Evolutionary conservation across 2,113 vertebrate species (phyloP), one percentile per base, ranked within the genome.

Genomic region (Malurus elegans): DNA sequence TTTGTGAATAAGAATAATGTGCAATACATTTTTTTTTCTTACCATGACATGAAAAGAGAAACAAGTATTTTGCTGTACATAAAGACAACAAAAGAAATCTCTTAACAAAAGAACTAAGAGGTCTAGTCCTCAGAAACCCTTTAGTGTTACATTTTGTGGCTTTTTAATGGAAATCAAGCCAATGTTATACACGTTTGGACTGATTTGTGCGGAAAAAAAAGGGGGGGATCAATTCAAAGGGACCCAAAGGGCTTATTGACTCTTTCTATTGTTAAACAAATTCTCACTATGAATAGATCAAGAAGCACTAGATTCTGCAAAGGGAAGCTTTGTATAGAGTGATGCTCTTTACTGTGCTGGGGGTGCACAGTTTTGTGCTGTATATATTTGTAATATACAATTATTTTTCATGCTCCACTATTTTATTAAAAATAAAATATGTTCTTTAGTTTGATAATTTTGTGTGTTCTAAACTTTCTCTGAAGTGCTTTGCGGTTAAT

Each of bases 391-490:
- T 98, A 98, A 98, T 81, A 97, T 97, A 98, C 69, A 89, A 93
- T 96, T 98, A 97, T 98, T 98, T 98, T 98, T 97, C 97, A 97
- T 97, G 98, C 92, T 91, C 97, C 95, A 96, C 97, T 98, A 98
- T 99, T 99, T 99, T 99, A 99, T 99, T 98, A 98, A 98, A 98
- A 98, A 98, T 97, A 99, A 98, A 98, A 98, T 86, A 95, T 95
- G 97, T 98, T 95, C 94, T 98, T 97, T 98, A 98, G 98, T 99
- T 99, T 98, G 98, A 97, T 90, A 96, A 96, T 75, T 66, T 91
- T 80, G 70, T 84, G 96, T 85, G 72, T 26, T 90, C 42, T 70
- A 76, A 84, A 79, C 62, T 69, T 88, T 75, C 80, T 95, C 69
- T 29, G 38, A 42, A 54, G 92, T 95, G 82, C 88, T 92, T 88